Percentiles rank a stretch among this genome's conserved stretches.
Conservation (phyloP, 2,113 vertebrate species). For the Poicephalus meyeri region DNA sequence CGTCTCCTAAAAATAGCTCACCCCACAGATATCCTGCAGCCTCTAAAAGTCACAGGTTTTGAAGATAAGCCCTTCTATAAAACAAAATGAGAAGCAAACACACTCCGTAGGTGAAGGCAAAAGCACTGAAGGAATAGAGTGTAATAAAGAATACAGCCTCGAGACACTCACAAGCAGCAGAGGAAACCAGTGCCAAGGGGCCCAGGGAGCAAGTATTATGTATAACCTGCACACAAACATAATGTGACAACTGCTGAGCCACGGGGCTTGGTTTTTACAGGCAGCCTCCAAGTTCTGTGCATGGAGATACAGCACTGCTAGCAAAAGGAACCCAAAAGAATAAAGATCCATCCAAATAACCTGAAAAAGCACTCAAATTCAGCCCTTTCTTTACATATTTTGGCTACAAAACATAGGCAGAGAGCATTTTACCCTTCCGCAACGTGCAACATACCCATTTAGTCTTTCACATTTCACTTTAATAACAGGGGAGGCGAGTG, state of each 20-base stretch:
- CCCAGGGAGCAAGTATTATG: neutral
- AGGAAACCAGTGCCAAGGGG: neutral
- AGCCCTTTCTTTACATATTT: neutral
- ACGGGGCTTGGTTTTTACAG: neutral
- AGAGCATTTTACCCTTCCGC: neutral
- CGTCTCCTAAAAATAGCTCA: constrained; percentile 28
- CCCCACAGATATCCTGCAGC: neutral
- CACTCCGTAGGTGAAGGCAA: neutral
- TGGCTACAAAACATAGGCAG: neutral
- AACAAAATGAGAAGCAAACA: neutral
- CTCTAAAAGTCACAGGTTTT: neutral
- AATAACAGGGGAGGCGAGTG: constrained; percentile 15
- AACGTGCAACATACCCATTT: neutral
- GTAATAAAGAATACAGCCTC: neutral
- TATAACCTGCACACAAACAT: neutral
- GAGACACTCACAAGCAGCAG: neutral
- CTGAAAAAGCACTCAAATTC: neutral
- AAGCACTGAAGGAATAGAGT: neutral
- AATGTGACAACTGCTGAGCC: neutral
- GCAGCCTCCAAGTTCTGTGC: neutral
- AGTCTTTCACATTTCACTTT: constrained; percentile 18
- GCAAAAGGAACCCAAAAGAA: neutral
- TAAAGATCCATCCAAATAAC: neutral
- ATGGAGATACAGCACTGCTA: neutral
- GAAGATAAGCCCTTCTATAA: neutral